Conservation (phyloP, 37 sponge, comb jelly and placozoan genomes). For the Cladorhizidae sp. region DNA sequence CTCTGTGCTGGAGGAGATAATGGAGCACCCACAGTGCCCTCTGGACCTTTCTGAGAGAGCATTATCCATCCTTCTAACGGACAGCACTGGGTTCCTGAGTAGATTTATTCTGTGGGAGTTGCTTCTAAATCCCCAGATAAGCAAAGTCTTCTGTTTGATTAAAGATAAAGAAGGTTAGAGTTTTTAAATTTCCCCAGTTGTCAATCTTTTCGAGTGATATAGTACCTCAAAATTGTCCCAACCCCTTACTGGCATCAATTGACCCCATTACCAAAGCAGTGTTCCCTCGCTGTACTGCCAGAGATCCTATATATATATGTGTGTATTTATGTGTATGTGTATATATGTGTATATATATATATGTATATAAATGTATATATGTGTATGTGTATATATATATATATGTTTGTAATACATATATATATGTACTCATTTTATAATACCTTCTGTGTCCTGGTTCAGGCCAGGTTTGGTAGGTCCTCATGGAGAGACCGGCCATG, state of each 20-base stretch:
- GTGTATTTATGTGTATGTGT: background rate
- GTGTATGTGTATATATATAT: constrained; percentile 1
- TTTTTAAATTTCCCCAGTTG: no score
- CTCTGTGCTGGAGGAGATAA: background rate
- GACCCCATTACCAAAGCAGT: constrained; percentile 50
- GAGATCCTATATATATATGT: constrained; percentile 1
- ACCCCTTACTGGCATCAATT: constrained; percentile 13
- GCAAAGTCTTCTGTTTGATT: constrained; percentile 36
- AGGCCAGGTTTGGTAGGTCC: constrained; percentile 67
- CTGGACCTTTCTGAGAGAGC: no score
- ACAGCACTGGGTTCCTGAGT: constrained; percentile 52
- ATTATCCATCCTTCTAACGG: constrained; percentile 29
- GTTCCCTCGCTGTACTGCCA: background rate
- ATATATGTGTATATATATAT: no score
- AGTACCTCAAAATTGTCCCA: constrained; percentile 27
- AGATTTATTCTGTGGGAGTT: constrained; percentile 43
- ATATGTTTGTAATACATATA: background rate
- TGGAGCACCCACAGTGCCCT: background rate
- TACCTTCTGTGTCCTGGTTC: background rate
- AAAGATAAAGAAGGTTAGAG: constrained; percentile 9
- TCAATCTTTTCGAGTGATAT: no score
- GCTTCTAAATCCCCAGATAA: background rate
- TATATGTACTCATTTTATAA: background rate
- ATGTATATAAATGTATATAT: no score
- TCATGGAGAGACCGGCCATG: constrained; percentile 42